Base-by-base conservation (phyloP, 2,797 vertebrate genomes). In the Sciurus carolinensis region DNA sequence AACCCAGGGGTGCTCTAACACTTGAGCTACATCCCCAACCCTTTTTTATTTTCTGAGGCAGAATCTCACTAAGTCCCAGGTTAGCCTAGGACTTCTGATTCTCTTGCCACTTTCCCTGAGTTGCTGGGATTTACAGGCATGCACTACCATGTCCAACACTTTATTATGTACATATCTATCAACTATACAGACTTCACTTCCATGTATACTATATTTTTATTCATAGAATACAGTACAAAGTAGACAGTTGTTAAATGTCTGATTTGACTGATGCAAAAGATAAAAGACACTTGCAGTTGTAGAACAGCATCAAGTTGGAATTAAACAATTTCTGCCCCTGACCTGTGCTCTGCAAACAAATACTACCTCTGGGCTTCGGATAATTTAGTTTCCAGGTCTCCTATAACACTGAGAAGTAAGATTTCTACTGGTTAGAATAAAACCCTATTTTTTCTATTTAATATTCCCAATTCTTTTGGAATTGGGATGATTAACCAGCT, bases 221-320 rank as follows among this genome's bases (percentile, higher is more conserved):
- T 76, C 22, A n/a, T 36, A 83, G 44, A 88, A 79, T 50, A 17
- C 30, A 94, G 47, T 54, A 92, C 7, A 59, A n/a, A 89, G 33
- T 44, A 89, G 36, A 44, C 11, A 83, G 9, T 66, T 83, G 7
- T 57, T 79, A 28, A 73, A 69, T 87, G 30, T 76, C 24, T 39
- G 17, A 14, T 87, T 62, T 85, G 83, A 90, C 1, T 30, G n/a
- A 77, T 10, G 1, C 83, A 52, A 83, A 90, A 84, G 30, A n/a
- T 12, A 83, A 6, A 36, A 50, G 50, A 50, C 50, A 50, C 50
- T 14, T 64, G 39, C 15, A 64, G 17, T 50, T 52, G 8, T 2
- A 95, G 33, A 59, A 90, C 86, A 94, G 62, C n/a, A 96, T 66
- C 79, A 69, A 85, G 47, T 1, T 15, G 50, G n/a, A 87, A 87